phyloP scores from a whole-genome alignment of 2,113 vertebrate genomes.

The Nothocercus julius region DNA sequence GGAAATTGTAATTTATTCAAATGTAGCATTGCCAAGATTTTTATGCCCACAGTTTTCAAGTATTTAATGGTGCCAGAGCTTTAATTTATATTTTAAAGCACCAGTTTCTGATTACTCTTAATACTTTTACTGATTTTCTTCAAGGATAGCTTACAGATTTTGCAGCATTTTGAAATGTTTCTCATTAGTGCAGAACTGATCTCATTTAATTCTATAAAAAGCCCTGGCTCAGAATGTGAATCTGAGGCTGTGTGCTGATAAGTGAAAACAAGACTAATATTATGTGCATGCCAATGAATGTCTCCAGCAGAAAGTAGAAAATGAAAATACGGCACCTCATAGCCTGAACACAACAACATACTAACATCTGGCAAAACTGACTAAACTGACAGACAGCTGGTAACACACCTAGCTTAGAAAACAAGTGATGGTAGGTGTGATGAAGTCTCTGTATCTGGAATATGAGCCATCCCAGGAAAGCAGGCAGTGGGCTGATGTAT shows the following conservation, averaged over 20 bases:
- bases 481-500: not conserved
- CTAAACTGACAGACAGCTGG: not conserved
- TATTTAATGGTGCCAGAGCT: not conserved
- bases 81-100: not conserved
- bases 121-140: not conserved
- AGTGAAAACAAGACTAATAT: not conserved
- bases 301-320: not conserved
- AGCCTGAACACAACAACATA: not conserved
- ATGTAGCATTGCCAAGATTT: not conserved
- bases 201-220: not conserved
- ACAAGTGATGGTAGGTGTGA: not conserved
- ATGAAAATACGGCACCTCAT: not conserved
- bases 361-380: not conserved
- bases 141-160: not conserved
- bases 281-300: not conserved
- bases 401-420: not conserved
- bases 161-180: not conserved
- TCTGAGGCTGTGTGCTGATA: not conserved
- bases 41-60: not conserved
- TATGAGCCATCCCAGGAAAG: not conserved
- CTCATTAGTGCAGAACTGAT: not conserved
- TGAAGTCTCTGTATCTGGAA: not conserved
- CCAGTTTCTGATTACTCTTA: not conserved
- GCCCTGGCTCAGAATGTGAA: not conserved
- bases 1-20: not conserved